Base-by-base conservation (phyloP, 2,888 invertebrate genomes). In the Melanostoma scalare region DNA sequence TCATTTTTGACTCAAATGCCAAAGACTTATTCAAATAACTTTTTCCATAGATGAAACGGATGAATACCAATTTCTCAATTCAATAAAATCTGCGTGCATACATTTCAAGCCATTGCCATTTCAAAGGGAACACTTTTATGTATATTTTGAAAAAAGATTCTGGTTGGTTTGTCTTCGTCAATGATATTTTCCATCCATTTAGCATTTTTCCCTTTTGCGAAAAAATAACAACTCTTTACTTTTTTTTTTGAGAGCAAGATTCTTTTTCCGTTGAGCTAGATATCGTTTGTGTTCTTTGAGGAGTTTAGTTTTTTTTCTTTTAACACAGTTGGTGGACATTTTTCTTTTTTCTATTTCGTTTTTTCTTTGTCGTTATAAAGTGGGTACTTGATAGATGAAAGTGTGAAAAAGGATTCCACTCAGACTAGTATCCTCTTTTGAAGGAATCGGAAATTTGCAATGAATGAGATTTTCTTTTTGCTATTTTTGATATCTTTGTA, bases 301-400 rank as follows among this genome's bases (percentile, higher is more conserved):
- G 65, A 60, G 69, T 58, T 53, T 60, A 20, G 55, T 60, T 78
- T 72, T 63, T 55, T 78, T 76, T 78, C n/a, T 20, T 20, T 20
- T 20, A 20, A 52, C 48, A 55, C 36, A 60, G 61, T 33, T 55
- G 33, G 53, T 52, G 52, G 76, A 80, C 76, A 58, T 48, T 4
- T 55, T 35, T 58, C 30, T 38, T 40, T 30, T 56, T 9, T 30
- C n/a, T 2, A 9, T 56, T 20, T 31, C 31, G 0, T 8, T 40
- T 72, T 50, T 68, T 52, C 69, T 56, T 84, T 78, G 78, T 78
- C 78, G 68, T 65, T 55, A 48, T 61, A 73, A 84, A 84, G 84
- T 67, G 78, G 74, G 61, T 52, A 78, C 84, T 79, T 84, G 78
- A 79, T 69, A 67, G 71, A 84, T 84, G 55, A 67, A 65, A 61